Conservation (phyloP, 2,797 vertebrate species). For the Pseudopleuronectes americanus region DNA sequence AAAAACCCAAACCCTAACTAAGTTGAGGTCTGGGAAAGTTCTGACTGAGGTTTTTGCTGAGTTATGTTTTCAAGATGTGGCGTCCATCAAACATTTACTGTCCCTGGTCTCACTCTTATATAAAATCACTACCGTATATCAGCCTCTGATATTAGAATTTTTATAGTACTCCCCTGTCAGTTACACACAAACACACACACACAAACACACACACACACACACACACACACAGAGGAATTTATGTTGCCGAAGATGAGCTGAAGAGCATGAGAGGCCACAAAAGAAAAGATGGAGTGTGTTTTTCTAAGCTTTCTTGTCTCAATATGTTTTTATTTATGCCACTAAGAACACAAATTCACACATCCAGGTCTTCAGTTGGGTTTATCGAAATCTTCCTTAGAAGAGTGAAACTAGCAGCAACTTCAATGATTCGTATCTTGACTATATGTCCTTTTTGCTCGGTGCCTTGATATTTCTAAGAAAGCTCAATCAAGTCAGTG, state of each 20-base stretch:
- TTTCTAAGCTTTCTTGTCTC: too few species aligned
- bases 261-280: too few species aligned
- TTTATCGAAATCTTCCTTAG: neutral
- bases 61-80: conserved; percentile 78
- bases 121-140: conserved; percentile 16
- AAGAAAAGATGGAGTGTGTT: too few species aligned
- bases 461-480: conserved; percentile 31
- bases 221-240: conserved; percentile 18
- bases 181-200: conserved; percentile 24
- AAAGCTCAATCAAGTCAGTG: conserved; percentile 16
- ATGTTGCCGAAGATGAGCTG: too few species aligned
- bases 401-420: conserved; percentile 7
- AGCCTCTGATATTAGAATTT: conserved; percentile 49
- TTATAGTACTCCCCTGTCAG: conserved; percentile 45
- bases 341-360: neutral
- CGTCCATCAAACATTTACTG: conserved; percentile 27
- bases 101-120: conserved; percentile 3
- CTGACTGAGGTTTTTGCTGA: conserved; percentile 49
- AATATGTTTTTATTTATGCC: neutral
- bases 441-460: conserved; percentile 4
- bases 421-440: neutral
- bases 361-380: neutral
- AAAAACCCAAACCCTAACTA: neutral
- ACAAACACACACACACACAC: conserved; percentile 12
- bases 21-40: conserved; percentile 57